phyloP scores from a whole-genome alignment of 2,888 invertebrate genomes.

The Clivina fossor region DNA sequence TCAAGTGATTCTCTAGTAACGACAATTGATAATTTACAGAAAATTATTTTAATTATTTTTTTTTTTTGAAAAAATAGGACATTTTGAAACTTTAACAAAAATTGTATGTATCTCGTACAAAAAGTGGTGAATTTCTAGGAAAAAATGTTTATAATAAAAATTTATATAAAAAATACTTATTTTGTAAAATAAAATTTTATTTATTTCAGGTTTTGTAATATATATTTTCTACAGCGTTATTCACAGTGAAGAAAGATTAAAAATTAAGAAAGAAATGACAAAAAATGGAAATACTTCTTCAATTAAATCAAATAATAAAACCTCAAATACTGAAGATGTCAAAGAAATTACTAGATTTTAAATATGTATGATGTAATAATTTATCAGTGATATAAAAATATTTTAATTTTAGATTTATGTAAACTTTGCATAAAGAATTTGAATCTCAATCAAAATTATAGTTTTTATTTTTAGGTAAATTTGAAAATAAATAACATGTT shows the following conservation, averaged over 20 bases:
- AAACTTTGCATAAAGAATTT: too few relatives aligned
- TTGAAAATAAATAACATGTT: too few relatives aligned
- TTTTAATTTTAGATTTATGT: conserved; percentile 1
- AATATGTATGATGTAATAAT: neutral
- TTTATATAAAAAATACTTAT: neutral
- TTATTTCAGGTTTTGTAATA: conserved; percentile 8
- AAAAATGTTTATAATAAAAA: too few relatives aligned
- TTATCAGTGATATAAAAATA: too few relatives aligned
- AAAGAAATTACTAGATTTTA: conserved; percentile 23
- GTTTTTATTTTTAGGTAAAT: too few relatives aligned
- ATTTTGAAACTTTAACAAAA: too few relatives aligned
- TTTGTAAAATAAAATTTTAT: neutral
- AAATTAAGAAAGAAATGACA: conserved; percentile 1
- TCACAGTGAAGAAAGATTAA: conserved; percentile 10
- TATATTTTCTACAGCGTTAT: conserved; percentile 2
- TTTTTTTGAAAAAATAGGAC: too few relatives aligned
- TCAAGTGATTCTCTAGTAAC: too few relatives aligned
- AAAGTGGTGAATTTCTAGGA: too few relatives aligned
- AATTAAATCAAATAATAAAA: neutral
- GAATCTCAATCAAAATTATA: too few relatives aligned
- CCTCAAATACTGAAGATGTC: neutral
- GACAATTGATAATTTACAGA: neutral
- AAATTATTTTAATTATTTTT: neutral
- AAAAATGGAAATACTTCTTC: neutral
- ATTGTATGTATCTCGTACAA: too few relatives aligned